Evolutionary conservation across 1,140 invertebrate species (phyloP), one percentile per base, ranked within the genome.

Genomic region (Zaprionus davidi): DNA sequence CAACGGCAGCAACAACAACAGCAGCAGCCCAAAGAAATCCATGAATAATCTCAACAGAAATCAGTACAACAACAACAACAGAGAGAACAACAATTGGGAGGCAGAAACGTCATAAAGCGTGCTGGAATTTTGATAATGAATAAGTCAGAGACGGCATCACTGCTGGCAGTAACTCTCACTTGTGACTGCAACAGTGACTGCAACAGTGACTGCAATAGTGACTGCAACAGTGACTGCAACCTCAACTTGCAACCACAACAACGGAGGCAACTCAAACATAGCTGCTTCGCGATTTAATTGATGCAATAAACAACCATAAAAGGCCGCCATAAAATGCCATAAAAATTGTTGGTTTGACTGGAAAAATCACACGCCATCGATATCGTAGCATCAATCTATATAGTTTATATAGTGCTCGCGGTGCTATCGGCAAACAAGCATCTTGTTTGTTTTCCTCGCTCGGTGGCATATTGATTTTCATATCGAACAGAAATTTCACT

Each of bases 61-160:
- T 76, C 68, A 76, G 62, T 71, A 76, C 69, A 76, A 49, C 68
- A 76, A 51, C 24, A 49, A 51, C 58, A 44, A 49, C 56, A 31
- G 66, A 55, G 53, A 71, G 60, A 76, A 44, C 72, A 75, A 58
- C 31, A 75, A 51, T 28, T 24, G 34, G 4, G n/a, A 38, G 36
- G 46, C 49, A 70, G 59, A 44, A 66, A 87, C 84, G 84, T 88
- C 84, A 88, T 90, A 84, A 88, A 90, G 84, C 84, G 84, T 88
- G 84, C 76, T 90, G 84, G 84, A 88, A 88, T 88, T 87, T 88
- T 62, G 71, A 71, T 71, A 80, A 76, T 80, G 65, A 76, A 85
- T 81, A 84, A 85, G 26, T 41, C 67, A 62, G 60, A 62, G 46
- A 69, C 38, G 38, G 71, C 22, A 9, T 31, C 46, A 11, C 28